phyloP scores from a whole-genome alignment of 2,888 invertebrate species.

The Chamaedrilus cognettii region DNA sequence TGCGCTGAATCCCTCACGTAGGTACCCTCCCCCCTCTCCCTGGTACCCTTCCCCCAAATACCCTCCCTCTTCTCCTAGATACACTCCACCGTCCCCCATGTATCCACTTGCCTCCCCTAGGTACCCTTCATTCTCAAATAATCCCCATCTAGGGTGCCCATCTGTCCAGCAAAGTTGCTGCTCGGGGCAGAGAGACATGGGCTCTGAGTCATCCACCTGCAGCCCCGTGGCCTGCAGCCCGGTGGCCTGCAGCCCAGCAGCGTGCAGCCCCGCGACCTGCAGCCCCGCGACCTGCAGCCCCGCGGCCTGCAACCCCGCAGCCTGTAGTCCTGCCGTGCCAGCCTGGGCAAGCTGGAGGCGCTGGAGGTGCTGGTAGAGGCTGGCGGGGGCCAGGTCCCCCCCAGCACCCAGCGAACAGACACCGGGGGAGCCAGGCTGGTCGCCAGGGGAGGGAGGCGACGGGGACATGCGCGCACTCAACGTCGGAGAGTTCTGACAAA shows the following conservation, averaged over 20 bases:
- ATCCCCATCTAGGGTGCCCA: too few relatives aligned
- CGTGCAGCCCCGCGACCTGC: not conserved
- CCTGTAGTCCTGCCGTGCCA: constrained; percentile 23
- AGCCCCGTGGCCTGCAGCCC: not conserved
- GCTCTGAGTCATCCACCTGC: too few relatives aligned
- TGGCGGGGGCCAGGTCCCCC: constrained; percentile 24
- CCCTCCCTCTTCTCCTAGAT: too few relatives aligned
- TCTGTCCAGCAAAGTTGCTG: too few relatives aligned
- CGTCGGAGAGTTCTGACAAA: constrained; percentile 21
- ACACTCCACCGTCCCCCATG: not conserved
- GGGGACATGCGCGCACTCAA: constrained; percentile 25
- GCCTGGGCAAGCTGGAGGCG: constrained; percentile 55
- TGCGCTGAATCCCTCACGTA: too few relatives aligned
- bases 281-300: not conserved
- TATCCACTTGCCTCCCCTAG: not conserved
- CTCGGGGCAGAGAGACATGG: too few relatives aligned
- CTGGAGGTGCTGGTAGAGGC: constrained; percentile 50
- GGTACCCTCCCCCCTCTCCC: too few relatives aligned
- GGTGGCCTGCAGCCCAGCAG: not conserved
- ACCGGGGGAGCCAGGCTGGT: too few relatives aligned
- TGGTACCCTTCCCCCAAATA: too few relatives aligned
- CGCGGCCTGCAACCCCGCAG: not conserved
- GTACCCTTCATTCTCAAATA: too few relatives aligned
- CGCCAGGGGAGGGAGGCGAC: constrained; percentile 23
- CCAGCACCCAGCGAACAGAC: too few relatives aligned